Conservation (phyloP, 2,113 vertebrate genomes). For the Hyla sarda region DNA sequence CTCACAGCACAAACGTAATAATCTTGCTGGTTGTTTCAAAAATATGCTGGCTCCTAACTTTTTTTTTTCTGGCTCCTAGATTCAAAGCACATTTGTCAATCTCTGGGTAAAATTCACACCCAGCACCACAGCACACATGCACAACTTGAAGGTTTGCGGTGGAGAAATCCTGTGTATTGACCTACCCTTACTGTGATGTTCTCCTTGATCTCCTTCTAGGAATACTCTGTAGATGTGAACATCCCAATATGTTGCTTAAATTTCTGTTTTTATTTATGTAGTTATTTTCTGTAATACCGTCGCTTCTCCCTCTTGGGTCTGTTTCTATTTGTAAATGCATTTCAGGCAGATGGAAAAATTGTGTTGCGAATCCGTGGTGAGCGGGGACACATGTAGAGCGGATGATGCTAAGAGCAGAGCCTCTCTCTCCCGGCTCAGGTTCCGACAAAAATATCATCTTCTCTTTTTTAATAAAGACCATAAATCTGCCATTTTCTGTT, state of each 20-base stretch:
- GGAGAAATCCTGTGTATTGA: too few species aligned
- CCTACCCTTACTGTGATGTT: too few species aligned
- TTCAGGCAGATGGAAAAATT: constrained; percentile 32
- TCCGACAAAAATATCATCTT: neutral
- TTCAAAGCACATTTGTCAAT: too few species aligned
- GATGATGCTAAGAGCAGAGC: neutral
- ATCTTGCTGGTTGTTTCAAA: too few species aligned
- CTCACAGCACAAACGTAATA: too few species aligned
- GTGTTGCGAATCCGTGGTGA: constrained; percentile 8
- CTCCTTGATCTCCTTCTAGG: too few species aligned
- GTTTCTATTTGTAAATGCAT: neutral
- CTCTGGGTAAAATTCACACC: too few species aligned
- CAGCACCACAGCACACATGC: too few species aligned
- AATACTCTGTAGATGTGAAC: neutral
- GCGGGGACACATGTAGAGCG: neutral
- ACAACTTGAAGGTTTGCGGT: too few species aligned
- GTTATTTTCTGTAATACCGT: neutral
- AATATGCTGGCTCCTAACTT: too few species aligned
- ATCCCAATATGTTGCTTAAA: neutral
- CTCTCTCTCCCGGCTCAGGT: neutral
- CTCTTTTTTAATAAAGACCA: neutral
- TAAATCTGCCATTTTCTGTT: neutral
- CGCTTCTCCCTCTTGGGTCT: neutral
- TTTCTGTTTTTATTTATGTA: neutral
- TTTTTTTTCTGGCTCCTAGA: too few species aligned